Base-by-base conservation (phyloP, 2,888 invertebrate genomes). In the Yponomeuta cagnagella region DNA sequence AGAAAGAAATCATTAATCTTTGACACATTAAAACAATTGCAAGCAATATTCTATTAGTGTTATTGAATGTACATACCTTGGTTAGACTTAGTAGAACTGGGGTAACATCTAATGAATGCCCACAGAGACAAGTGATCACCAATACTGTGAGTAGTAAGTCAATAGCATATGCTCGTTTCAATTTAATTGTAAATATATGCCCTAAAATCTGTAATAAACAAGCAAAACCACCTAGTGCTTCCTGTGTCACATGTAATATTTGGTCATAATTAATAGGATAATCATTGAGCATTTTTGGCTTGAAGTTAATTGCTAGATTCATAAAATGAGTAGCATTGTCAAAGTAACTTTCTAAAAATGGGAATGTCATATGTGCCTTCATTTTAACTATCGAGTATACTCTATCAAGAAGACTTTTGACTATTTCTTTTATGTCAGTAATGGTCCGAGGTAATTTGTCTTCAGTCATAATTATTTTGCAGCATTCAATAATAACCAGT, bases 311-410 rank as follows among this genome's bases (percentile, higher is more conserved):
- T 30, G 48, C 37, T 37, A 67, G 43, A 75, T 77, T 76, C 74
- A 79, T 73, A 74, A 80, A 74, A 75, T 79, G 80, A 77, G 84
- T 77, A 73, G 85, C 77, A 77, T 86, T 82, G 79, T 81, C 78
- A 74, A 82, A 75, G 80, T 84, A 85, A 75, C 78, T 77, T 78
- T 86, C 84, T 79, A 88, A 75, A n/a, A 77, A 77, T 74, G 92
- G 91, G 86, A 91, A 92, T 87, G 89, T 87, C 76, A 85, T 78
- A 72, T 82, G 77, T 71, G 82, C 80, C 79, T 92, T 90, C 84
- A 88, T 88, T 84, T 86, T 87, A 68, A 86, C 73, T 71, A 91
- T 90, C 74, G 85, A 80, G 74, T 78, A 78, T 73, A 90, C 77
- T 82, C 91, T 87, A 75, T 89, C 86, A 71, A 84, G 73, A 70